Evolutionary conservation across 2,797 vertebrate genomes (phyloP).

Genomic region (Gymnocypris eckloni): DNA sequence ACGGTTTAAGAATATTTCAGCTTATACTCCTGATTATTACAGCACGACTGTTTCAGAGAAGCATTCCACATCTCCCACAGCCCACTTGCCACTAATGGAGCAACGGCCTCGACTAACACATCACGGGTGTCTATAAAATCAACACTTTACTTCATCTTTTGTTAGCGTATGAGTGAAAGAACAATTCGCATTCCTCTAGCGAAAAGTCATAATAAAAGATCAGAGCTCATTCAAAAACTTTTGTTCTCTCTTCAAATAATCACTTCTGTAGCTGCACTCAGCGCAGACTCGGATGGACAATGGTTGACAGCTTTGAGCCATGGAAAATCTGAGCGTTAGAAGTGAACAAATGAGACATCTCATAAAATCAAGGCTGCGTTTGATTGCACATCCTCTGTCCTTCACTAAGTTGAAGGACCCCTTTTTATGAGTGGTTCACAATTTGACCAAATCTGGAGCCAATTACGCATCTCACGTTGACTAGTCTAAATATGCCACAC

Average conservation of each 20-base stretch:
- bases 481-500: slow-evolving; percentile 19
- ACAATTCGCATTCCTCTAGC: slow-evolving; percentile 65
- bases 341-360: slow-evolving; percentile 62
- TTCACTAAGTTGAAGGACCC: slow-evolving; percentile 32
- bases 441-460: slow-evolving; percentile 37
- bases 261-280: slow-evolving; percentile 58
- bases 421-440: slow-evolving; percentile 33
- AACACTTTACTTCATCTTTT: slow-evolving; percentile 62
- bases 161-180: slow-evolving; percentile 61
- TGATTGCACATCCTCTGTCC: slow-evolving; percentile 53
- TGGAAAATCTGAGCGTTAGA: slow-evolving; percentile 73
- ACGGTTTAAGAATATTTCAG: slow-evolving; percentile 70
- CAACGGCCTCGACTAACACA: slow-evolving; percentile 58
- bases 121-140: slow-evolving; percentile 69
- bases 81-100: slow-evolving; percentile 58
- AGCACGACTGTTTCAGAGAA: slow-evolving; percentile 50
- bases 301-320: slow-evolving; percentile 61
- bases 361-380: slow-evolving; percentile 67
- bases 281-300: slow-evolving; percentile 49
- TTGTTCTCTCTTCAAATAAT: slow-evolving; percentile 69
- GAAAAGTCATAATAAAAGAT: slow-evolving; percentile 70
- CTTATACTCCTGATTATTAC: slow-evolving; percentile 63
- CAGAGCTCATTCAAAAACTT: slow-evolving; percentile 68
- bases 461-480: slow-evolving; percentile 33
- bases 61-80: slow-evolving; percentile 60